Conservation (phyloP, 2,888 invertebrate species). For the Mythimna ferrago region DNA sequence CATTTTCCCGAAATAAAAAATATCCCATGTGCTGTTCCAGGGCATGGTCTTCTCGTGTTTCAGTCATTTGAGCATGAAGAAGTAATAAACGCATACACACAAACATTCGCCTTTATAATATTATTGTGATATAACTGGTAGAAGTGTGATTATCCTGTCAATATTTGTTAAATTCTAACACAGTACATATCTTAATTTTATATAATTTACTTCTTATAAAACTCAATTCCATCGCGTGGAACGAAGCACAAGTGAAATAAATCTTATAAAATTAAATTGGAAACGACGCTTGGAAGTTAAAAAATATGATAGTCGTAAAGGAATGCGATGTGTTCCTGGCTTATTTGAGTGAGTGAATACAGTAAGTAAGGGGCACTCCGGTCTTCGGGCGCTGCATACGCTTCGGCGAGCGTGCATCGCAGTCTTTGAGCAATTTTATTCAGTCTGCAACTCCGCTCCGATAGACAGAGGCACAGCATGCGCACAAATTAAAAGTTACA, state of each 20-base stretch:
- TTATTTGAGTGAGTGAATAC: constrained; percentile 58
- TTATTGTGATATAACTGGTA: too few species aligned
- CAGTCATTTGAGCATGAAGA: too few species aligned
- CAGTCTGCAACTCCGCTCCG: constrained; percentile 54
- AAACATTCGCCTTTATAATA: too few species aligned
- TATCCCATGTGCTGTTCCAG: too few species aligned
- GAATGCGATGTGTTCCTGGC: constrained; percentile 49
- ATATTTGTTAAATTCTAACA: background rate
- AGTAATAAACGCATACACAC: too few species aligned
- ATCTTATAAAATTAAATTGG: constrained; percentile 37
- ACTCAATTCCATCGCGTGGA: background rate
- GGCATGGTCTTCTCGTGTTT: too few species aligned
- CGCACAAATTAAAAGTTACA: constrained; percentile 49
- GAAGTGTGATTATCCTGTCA: background rate
- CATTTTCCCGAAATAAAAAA: too few species aligned
- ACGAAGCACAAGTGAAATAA: constrained; percentile 19
- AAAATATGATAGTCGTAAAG: constrained; percentile 47
- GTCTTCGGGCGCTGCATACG: constrained; percentile 63
- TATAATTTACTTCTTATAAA: background rate
- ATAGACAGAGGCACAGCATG: constrained; percentile 45
- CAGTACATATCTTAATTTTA: background rate
- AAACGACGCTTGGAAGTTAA: constrained; percentile 21
- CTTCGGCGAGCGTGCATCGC: constrained; percentile 59
- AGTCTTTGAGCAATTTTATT: constrained; percentile 67
- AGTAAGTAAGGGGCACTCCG: constrained; percentile 63